Evolutionary conservation across 2,113 vertebrate genomes (phyloP), one percentile per base, ranked within the genome.

Genomic region (Cepphus grylle): DNA sequence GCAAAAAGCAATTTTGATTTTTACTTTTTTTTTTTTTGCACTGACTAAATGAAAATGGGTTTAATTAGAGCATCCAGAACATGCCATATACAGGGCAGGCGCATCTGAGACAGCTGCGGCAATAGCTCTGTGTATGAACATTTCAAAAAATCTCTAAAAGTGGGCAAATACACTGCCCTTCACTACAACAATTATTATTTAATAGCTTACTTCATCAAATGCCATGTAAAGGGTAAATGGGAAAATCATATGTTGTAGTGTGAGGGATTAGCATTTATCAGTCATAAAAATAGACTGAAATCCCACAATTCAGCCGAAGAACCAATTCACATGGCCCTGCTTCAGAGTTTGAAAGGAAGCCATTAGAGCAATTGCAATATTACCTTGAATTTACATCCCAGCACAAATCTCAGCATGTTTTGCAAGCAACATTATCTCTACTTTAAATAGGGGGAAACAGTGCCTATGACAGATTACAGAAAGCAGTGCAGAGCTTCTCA

Each of bases 11-110:
- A 73, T 91, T 93, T 77, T 83, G 20, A 73, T 58, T 93, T 61
- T 76, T 32, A 20, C 5, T 56, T 50, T 61, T 66, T 58, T 59
- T 59, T 38, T 40, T 70, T 59, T 63, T 22, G 17, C 21, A 89
- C 55, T 50, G 19, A 59, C 66, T 89, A 95, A 92, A 94, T 92
- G 77, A 94, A 97, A 96, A 94, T 55, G 23, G n/a, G 27, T 72
- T 96, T 96, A 96, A 96, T 97, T 94, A 94, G 67, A 95, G n/a
- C 67, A 91, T 74, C 47, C 34, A 96, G 26, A 74, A 79, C 56
- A 82, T 38, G 42, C 49, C 62, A 91, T 91, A 82, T 49, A 65
- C 76, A 92, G 63, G 79, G 36, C 36, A 83, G 36, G 50, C 43
- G 13, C 45, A 86, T 79, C 36, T 55, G 40, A 96, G 81, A 88